Evolutionary conservation across 2,888 invertebrate genomes (phyloP).

Genomic region (Falcaria lacertinaria): DNA sequence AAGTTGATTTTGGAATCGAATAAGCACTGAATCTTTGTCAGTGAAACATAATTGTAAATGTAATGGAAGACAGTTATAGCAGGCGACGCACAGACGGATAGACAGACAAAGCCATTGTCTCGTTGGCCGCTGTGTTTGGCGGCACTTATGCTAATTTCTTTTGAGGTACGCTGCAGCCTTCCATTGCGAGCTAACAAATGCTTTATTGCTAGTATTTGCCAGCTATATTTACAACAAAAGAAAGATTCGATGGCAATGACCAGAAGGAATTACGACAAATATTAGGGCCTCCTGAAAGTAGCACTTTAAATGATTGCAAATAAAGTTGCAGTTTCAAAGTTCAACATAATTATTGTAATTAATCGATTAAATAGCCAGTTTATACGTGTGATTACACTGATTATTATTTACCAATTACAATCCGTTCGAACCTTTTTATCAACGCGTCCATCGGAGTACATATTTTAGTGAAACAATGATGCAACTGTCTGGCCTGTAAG

Average conservation of each 20-base stretch:
- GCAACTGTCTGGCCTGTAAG: constrained; percentile 1
- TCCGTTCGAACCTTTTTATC: too few species aligned
- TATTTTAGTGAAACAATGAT: constrained; percentile 1
- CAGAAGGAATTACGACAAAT: constrained; percentile 1
- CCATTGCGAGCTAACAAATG: constrained; percentile 51
- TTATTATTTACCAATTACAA: too few species aligned
- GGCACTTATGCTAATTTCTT: constrained; percentile 75
- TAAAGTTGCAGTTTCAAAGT: too few species aligned
- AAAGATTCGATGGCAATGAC: constrained; percentile 28
- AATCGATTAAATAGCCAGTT: too few species aligned
- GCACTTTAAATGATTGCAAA: too few species aligned
- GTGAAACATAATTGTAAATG: constrained; percentile 47
- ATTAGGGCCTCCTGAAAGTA: too few species aligned
- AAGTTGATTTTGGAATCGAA: constrained; percentile 29
- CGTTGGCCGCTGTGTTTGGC: constrained; percentile 54
- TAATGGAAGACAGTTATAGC: constrained; percentile 49
- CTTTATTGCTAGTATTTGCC: constrained; percentile 59
- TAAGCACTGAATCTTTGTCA: constrained; percentile 35
- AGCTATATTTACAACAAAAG: constrained; percentile 45
- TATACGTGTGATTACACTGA: too few species aligned
- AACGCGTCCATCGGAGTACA: background rate
- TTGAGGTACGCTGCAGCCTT: constrained; percentile 57
- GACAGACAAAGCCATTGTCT: constrained; percentile 76
- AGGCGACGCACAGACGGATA: constrained; percentile 56
- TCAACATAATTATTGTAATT: too few species aligned